A percentile compares a stretch with the other conserved stretches of the same genome.
Conservation (phyloP, 2,797 vertebrate species). For the Emys orbicularis region DNA sequence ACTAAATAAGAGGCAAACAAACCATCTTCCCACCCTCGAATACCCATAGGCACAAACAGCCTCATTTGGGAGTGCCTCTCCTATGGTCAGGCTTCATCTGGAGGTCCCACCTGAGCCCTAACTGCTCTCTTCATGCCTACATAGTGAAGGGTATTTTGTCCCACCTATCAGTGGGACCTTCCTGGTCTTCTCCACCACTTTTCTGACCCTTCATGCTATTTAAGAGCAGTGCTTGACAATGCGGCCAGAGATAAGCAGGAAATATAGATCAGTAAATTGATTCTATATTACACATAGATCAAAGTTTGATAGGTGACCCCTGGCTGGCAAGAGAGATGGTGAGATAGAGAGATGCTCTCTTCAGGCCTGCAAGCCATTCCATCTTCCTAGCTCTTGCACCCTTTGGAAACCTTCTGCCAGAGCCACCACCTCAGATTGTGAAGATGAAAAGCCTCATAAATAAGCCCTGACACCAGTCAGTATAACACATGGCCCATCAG, state of each 20-base stretch:
- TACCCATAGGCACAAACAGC: neutral
- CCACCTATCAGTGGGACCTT: neutral
- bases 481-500: neutral
- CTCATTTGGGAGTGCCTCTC: neutral
- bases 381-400: neutral
- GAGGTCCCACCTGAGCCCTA: neutral
- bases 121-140: neutral
- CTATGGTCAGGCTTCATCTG: no score
- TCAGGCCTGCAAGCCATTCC: neutral
- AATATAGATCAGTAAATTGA: neutral
- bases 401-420: neutral
- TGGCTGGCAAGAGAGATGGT: neutral
- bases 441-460: neutral
- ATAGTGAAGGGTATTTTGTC: neutral
- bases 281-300: neutral
- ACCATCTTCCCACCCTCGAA: neutral
- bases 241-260: neutral
- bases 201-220: neutral
- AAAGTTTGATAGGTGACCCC: neutral
- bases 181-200: neutral
- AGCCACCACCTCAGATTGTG: neutral
- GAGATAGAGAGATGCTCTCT: neutral
- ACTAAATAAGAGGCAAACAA: neutral
- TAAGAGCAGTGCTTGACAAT: neutral
- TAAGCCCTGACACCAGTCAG: neutral